These are phyloP conservation scores for Corythoichthys haematopterus DNA, from an alignment of 2,113 vertebrate species.

Conservation along the genomic window DNA sequence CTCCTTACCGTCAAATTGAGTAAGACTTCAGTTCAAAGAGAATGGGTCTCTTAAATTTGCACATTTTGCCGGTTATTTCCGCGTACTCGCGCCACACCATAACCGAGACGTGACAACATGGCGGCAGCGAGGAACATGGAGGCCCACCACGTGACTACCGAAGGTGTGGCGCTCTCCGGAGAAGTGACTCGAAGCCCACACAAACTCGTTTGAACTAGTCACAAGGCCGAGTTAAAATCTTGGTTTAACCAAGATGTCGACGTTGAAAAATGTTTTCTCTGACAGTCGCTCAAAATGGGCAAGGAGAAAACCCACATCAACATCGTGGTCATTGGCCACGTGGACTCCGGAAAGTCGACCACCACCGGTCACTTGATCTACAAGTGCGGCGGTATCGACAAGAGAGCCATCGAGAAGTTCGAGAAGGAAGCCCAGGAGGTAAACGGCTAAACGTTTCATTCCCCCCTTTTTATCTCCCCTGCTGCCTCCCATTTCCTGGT, in stretches of 20 bases:
- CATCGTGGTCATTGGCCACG: constrained; percentile 80
- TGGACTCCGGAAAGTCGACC: constrained; percentile 78
- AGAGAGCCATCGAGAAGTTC: constrained; percentile 79
- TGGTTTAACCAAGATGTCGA: background rate
- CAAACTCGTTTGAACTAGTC: background rate
- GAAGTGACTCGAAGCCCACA: background rate
- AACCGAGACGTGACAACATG: constrained; percentile 58
- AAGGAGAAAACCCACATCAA: constrained; percentile 78
- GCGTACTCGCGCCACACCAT: background rate
- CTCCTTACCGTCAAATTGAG: too few relatives aligned
- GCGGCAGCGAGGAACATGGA: constrained; percentile 72
- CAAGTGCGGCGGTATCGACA: constrained; percentile 77
- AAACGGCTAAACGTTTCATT: too few relatives aligned
- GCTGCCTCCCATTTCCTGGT: background rate
- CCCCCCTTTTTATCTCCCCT: too few relatives aligned
- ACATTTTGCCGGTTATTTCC: background rate
- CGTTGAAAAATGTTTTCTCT: background rate
- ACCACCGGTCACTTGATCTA: constrained; percentile 76
- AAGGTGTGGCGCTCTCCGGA: background rate
- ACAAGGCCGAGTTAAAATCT: background rate
- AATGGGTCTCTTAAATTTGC: too few relatives aligned
- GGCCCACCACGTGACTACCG: constrained; percentile 24
- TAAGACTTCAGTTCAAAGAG: too few relatives aligned
- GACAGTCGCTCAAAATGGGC: constrained; percentile 62
- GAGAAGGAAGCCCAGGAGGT: constrained; percentile 75